These are phyloP conservation scores for Pan troglodytes DNA, from an alignment of 2,113 vertebrate species.

Conservation along the genomic window NHGRI_mPanTro3-v2.1_pri NC_072418.2:42325001-42325500, in stretches of 20 bases:
- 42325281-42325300: too few species aligned
- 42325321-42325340: background rate
- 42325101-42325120: background rate
- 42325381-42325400: background rate
- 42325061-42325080: background rate
- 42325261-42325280: too few species aligned
- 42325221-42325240: too few species aligned
- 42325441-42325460: background rate
- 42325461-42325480: background rate
- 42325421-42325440: background rate
- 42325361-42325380: background rate
- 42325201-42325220: background rate
- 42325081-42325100: background rate
- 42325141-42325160: background rate
- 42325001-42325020: background rate
- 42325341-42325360: background rate
- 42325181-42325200: background rate
- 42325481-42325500: background rate
- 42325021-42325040: background rate
- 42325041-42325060: fast-evolving
- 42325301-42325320: too few species aligned
- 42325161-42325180: background rate
- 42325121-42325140: background rate
- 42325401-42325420: background rate
- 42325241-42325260: too few species aligned